Base-by-base conservation (phyloP, 35 echinoderm and acorn worm species). In the Anneissia japonica region DNA sequence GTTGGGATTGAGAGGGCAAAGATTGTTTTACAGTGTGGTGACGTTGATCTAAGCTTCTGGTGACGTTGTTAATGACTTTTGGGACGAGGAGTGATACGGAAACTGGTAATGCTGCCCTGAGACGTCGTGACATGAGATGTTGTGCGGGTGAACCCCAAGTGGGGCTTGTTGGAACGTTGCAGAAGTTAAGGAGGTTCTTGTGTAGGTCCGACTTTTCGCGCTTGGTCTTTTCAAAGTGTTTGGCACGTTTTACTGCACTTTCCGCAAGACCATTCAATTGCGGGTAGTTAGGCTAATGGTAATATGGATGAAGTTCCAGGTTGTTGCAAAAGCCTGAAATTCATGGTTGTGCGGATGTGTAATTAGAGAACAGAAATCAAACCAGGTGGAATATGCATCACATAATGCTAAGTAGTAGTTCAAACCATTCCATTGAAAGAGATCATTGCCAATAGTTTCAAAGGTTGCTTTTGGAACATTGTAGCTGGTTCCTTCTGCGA, bases 1-100 rank as follows among this genome's bases (percentile, higher is more conserved):
- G 0, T 77, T 84, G 1, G 90, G 84, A 21, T 35, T 76, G 26
- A 91, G 72, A 34, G 83, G 90, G 32, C 13, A 3, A 7, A 91
- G 79, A 17, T 77, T n/a, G n/a, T n/a, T n/a, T n/a, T n/a, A n/a
- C n/a, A n/a, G n/a, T n/a, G n/a, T n/a, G n/a, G n/a, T n/a, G n/a
- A n/a, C n/a, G n/a, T n/a, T n/a, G n/a, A n/a, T n/a, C n/a, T n/a
- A n/a, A n/a, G n/a, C n/a, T n/a, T n/a, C n/a, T n/a, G n/a, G n/a
- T n/a, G n/a, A n/a, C n/a, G n/a, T n/a, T n/a, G n/a, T n/a, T n/a
- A n/a, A n/a, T n/a, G n/a, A n/a, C n/a, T n/a, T n/a, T n/a, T n/a
- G n/a, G n/a, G n/a, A n/a, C n/a, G n/a, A n/a, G n/a, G n/a, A n/a
- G n/a, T n/a, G n/a, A n/a, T 76, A 30, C 34, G 74, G 74, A n/a